Conservation (phyloP, 2,797 vertebrate species). For the Sitta carolinensis region DNA sequence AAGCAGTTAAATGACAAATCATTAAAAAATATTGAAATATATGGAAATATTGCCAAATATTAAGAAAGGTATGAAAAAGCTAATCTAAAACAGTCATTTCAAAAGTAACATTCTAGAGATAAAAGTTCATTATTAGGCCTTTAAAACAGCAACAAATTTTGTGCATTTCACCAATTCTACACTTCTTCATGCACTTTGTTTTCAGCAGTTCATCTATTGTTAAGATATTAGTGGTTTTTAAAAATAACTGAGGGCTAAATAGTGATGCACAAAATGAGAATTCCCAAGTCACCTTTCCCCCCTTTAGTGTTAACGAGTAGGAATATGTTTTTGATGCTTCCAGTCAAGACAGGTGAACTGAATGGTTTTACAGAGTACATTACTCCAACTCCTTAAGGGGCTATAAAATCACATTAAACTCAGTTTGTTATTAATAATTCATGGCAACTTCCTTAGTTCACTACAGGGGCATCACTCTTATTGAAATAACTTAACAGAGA, state of each 20-base stretch:
- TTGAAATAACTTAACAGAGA: slow-evolving; percentile 32
- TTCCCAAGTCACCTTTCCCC: slow-evolving; percentile 53
- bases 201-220: neutral
- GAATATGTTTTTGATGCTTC: slow-evolving; percentile 47
- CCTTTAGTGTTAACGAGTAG: slow-evolving; percentile 48
- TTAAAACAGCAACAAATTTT: neutral
- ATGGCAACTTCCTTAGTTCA: slow-evolving; percentile 65
- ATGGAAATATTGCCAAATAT: neutral
- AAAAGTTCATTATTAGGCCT: neutral
- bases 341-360: slow-evolving; percentile 69
- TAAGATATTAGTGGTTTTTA: neutral
- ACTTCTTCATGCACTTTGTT: neutral
- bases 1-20: neutral
- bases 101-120: neutral
- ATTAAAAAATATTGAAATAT: neutral
- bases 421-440: slow-evolving; percentile 71
- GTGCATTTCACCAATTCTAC: neutral
- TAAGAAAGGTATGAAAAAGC: neutral
- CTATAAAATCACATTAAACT: slow-evolving; percentile 63
- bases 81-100: neutral
- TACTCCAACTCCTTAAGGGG: slow-evolving; percentile 51
- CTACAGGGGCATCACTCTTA: slow-evolving; percentile 61
- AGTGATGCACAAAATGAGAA: slow-evolving; percentile 50
- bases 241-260: slow-evolving; percentile 44
- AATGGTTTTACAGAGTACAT: slow-evolving; percentile 29